A percentile compares a stretch with the other conserved stretches of the same genome.
These are phyloP conservation scores for Folsomia candida DNA, from an alignment of 2,888 invertebrate species.

Conservation along the genomic window DNA sequence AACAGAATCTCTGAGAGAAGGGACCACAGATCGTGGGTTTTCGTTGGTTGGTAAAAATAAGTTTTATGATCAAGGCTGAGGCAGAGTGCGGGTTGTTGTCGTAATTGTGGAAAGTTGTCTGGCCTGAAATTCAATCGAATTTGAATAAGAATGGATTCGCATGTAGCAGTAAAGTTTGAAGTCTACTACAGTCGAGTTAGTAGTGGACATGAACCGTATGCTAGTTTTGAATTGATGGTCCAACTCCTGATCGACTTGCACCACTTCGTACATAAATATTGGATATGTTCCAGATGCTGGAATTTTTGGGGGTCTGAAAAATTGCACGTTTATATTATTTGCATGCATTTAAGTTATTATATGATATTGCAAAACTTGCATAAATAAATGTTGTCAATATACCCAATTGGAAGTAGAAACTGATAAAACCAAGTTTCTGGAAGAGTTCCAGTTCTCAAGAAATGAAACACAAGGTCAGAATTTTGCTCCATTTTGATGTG, in stretches of 20 bases:
- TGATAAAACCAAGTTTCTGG: constrained; percentile 11
- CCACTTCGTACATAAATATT: background rate
- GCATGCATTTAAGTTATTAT: too few relatives aligned
- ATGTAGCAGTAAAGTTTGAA: too few relatives aligned
- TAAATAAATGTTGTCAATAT: background rate
- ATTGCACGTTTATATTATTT: too few relatives aligned
- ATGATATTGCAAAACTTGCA: background rate
- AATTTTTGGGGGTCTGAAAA: background rate
- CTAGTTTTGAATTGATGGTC: background rate
- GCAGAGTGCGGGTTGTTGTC: constrained; percentile 11
- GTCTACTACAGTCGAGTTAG: too few relatives aligned
- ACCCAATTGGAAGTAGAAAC: constrained; percentile 32
- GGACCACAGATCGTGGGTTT: constrained; percentile 33
- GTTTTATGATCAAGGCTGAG: constrained; percentile 27
- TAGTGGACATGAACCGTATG: too few relatives aligned
- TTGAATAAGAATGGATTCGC: too few relatives aligned
- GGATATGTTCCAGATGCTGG: background rate
- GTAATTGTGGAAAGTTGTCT: background rate
- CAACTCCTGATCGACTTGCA: background rate
- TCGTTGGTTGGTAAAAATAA: constrained; percentile 29
- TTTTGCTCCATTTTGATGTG: background rate
- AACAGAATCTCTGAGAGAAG: constrained; percentile 29
- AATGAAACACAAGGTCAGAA: constrained; percentile 12
- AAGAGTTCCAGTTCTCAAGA: constrained; percentile 19
- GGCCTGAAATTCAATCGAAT: too few relatives aligned